Conservation (phyloP, 2,888 invertebrate genomes). For the Mesoligia furuncula region DNA sequence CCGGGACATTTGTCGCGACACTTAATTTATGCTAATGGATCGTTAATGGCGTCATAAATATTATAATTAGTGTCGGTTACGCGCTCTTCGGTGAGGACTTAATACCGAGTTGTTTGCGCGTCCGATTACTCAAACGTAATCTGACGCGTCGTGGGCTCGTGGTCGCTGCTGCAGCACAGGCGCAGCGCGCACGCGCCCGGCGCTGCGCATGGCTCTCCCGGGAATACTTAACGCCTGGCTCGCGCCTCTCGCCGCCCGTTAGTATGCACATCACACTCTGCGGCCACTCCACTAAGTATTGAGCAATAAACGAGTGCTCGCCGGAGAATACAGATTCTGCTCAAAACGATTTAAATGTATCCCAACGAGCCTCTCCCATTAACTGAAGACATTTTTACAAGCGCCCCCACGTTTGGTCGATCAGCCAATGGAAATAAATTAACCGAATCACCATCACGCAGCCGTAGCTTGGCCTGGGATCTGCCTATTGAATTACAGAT, state of each 20-base stretch:
- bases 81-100: constrained; percentile 60
- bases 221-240: neutral
- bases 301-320: constrained; percentile 67
- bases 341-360: constrained; percentile 48
- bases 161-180: constrained; percentile 9
- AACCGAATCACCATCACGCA: constrained; percentile 42
- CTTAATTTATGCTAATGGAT: constrained; percentile 87
- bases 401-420: constrained; percentile 17
- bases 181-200: neutral
- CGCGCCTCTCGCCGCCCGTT: constrained; percentile 27
- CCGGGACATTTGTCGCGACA: constrained; percentile 81
- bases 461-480: constrained; percentile 27
- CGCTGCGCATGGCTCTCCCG: constrained; percentile 12
- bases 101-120: constrained; percentile 34
- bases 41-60: constrained; percentile 80
- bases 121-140: constrained; percentile 33
- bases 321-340: constrained; percentile 57
- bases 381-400: constrained; percentile 50
- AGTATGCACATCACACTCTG: constrained; percentile 59
- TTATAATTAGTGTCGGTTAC: constrained; percentile 76
- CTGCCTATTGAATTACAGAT: constrained; percentile 59
- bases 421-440: constrained; percentile 41
- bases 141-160: constrained; percentile 7
- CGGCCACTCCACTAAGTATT: constrained; percentile 63
- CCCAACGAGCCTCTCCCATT: constrained; percentile 36